Base-by-base conservation (phyloP, 1,140 invertebrate genomes). In the Macrobrachium rosenbergii region DNA sequence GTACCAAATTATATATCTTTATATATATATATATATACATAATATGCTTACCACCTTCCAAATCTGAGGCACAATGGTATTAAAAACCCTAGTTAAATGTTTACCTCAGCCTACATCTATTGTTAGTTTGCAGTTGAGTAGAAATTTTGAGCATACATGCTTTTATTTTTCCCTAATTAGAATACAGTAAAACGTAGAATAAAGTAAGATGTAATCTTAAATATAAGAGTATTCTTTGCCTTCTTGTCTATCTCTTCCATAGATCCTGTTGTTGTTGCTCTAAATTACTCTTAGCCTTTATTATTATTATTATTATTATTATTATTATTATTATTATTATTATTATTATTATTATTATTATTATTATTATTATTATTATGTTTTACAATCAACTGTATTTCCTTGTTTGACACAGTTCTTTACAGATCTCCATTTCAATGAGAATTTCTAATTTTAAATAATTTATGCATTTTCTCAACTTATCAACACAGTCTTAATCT, bases 21-120 rank as follows among this genome's bases (percentile, higher is more conserved):
- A 81, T 67, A 67, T 58, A 58, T 28, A 75, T 67, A 81, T 67
- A 67, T 58, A 58, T 28, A 75, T 85, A 75, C 83, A 85, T 77
- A 43, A 75, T 75, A 85, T 85, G 73, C 75, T 78, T 85, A 85
- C 60, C 83, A 85, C 83, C 83, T 85, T 85, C 83, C 83, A 85
- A 85, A 85, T 85, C 83, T 77, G 75, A 79, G 83, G 83, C 83
- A 85, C 83, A 67, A 78, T 82, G 81, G 21, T 59, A 64, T 37
- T 79, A 60, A 78, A 45, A 63, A 60, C 78, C 28, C 58, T 28
- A 23, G 37, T 67, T n/a, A n/a, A 37, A 52, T 23, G 17, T n/a
- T 64, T 45, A 62, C 79, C 17, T 67, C 16, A 43, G 16, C 28
- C n/a, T 63, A 62, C 69, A 14, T 19, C 43, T 69, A 43, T 14